phyloP scores from a whole-genome alignment of 2,888 invertebrate genomes.

The Agrotis segetum region DNA sequence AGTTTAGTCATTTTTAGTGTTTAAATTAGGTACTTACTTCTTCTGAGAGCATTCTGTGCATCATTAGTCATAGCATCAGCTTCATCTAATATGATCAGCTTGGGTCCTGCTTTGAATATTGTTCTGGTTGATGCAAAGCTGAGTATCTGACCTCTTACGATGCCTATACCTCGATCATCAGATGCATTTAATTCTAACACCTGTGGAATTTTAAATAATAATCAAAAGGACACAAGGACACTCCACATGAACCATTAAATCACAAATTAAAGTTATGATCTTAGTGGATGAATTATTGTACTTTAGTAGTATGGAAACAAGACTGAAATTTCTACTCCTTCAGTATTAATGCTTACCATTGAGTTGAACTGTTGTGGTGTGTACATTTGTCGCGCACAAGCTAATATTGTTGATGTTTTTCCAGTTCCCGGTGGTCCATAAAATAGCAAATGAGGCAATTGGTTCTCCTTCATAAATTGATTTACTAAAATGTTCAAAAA shows the following conservation, averaged over 20 bases:
- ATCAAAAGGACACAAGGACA: too few species aligned
- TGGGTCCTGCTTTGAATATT: slow-evolving; percentile 98
- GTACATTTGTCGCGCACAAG: slow-evolving; percentile 98
- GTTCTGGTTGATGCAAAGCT: slow-evolving; percentile 99
- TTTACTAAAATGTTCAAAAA: slow-evolving; percentile 90
- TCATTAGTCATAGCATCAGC: slow-evolving; percentile 99
- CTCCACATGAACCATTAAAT: too few species aligned
- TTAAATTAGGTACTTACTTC: slow-evolving; percentile 92
- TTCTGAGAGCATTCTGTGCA: slow-evolving; percentile 99
- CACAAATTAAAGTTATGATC: too few species aligned
- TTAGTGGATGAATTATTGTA: too few species aligned
- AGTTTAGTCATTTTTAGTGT: neutral
- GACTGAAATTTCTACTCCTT: too few species aligned
- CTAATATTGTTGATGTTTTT: slow-evolving; percentile 99
- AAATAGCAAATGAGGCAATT: slow-evolving; percentile 98
- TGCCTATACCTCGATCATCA: slow-evolving; percentile 99
- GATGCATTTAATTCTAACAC: slow-evolving; percentile 98
- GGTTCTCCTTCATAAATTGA: slow-evolving; percentile 97
- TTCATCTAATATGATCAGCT: slow-evolving; percentile 99
- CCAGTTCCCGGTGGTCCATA: slow-evolving; percentile 99
- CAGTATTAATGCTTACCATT: slow-evolving; percentile 92
- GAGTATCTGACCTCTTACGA: slow-evolving; percentile 97
- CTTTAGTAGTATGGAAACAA: too few species aligned
- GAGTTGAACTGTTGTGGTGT: slow-evolving; percentile 97
- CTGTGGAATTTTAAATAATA: slow-evolving; percentile 82